phyloP scores from a whole-genome alignment of 1,140 invertebrate species.

The Brachionus angularis region DNA sequence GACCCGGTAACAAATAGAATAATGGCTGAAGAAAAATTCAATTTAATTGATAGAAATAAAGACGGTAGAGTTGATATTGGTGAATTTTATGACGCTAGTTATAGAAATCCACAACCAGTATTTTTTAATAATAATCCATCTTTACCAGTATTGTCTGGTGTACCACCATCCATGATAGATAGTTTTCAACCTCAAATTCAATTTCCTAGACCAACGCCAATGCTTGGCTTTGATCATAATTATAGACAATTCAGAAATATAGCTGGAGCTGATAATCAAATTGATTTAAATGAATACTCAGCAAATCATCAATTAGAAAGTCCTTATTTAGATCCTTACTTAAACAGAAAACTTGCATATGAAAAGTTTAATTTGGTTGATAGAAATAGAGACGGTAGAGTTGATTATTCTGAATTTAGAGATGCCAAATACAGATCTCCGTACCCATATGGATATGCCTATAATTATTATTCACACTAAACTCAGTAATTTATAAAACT shows the following conservation, averaged over 20 bases:
- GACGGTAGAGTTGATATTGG: background rate
- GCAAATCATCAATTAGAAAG: background rate
- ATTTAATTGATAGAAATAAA: background rate
- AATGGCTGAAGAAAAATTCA: background rate
- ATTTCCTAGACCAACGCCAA: no score
- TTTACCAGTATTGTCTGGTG: no score
- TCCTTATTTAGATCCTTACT: background rate
- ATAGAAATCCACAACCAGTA: no score
- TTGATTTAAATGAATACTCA: constrained; percentile 4
- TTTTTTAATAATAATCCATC: no score
- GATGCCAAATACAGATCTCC: background rate
- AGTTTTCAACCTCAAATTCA: no score
- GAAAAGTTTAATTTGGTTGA: constrained; percentile 1
- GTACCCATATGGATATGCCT: no score
- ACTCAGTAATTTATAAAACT: no score
- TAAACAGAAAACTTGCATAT: background rate
- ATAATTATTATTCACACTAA: no score
- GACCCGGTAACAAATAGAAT: background rate
- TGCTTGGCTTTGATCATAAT: no score
- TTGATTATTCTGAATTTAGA: constrained; percentile 18
- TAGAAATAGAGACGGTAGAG: background rate
- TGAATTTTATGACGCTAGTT: constrained; percentile 1
- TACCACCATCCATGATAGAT: no score
- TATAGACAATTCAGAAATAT: constrained; percentile 24
- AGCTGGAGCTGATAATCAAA: background rate